These are phyloP conservation scores for Nycticryphes semicollaris DNA, from an alignment of 2,113 vertebrate genomes.

Conservation along the genomic window DNA sequence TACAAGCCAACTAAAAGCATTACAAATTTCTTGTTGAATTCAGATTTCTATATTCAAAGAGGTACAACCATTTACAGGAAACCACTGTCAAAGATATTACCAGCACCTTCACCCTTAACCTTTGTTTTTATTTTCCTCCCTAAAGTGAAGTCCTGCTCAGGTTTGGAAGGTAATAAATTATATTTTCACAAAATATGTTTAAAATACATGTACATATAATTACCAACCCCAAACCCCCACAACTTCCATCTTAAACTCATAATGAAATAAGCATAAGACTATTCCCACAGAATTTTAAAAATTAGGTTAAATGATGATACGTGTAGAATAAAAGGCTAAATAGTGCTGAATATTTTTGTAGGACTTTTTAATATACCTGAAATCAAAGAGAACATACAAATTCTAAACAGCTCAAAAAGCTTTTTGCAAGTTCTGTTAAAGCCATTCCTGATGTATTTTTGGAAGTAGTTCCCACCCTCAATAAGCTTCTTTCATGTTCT, in stretches of 20 bases:
- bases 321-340: neutral
- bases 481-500: neutral
- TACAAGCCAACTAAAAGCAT: neutral
- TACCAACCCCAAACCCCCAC: neutral
- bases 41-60: neutral
- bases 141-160: neutral
- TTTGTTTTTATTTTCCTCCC: neutral
- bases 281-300: neutral
- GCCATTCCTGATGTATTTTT: neutral
- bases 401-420: neutral
- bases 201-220: neutral
- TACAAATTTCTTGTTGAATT: slow-evolving; percentile 1
- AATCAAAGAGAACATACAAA: neutral
- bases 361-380: neutral
- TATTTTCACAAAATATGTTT: neutral
- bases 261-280: neutral
- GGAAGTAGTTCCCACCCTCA: neutral
- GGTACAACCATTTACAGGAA: neutral
- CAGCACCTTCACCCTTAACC: neutral
- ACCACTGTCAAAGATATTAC: neutral
- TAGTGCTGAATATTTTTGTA: neutral
- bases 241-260: neutral
- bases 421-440: neutral
- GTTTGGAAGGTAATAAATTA: neutral
- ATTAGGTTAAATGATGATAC: neutral